Conservation (phyloP, 2,888 invertebrate species). For the Myopa tessellatipennis region DNA sequence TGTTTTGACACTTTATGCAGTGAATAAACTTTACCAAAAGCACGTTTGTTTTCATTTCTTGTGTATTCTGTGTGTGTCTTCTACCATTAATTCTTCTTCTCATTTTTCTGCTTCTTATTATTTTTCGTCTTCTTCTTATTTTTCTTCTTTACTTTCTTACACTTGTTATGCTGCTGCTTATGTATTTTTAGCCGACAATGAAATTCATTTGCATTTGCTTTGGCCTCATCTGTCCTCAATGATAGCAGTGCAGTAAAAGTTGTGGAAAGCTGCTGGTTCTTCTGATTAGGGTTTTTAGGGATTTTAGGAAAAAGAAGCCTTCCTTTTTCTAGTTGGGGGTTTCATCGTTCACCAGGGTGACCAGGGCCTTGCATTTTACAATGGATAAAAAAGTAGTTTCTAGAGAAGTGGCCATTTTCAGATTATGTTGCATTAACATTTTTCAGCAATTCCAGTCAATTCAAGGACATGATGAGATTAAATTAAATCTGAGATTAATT, state of each 20-base stretch:
- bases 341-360: too few species aligned
- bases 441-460: too few species aligned
- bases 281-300: neutral
- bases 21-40: constrained; percentile 20
- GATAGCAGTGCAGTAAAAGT: neutral
- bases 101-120: neutral
- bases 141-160: neutral
- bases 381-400: too few species aligned
- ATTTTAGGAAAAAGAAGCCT: too few species aligned
- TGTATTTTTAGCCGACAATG: constrained; percentile 27
- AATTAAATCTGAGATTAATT: too few species aligned
- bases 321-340: too few species aligned
- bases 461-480: too few species aligned
- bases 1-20: constrained; percentile 26
- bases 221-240: constrained; percentile 2
- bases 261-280: neutral
- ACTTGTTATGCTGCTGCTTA: neutral
- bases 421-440: too few species aligned
- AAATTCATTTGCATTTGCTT: constrained; percentile 32
- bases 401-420: too few species aligned
- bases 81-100: neutral
- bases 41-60: constrained; percentile 27
- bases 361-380: too few species aligned
- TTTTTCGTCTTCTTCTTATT: neutral
- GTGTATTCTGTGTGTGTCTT: neutral